phyloP scores from a whole-genome alignment of 2,888 invertebrate species.

The Cephus spinipes region DNA sequence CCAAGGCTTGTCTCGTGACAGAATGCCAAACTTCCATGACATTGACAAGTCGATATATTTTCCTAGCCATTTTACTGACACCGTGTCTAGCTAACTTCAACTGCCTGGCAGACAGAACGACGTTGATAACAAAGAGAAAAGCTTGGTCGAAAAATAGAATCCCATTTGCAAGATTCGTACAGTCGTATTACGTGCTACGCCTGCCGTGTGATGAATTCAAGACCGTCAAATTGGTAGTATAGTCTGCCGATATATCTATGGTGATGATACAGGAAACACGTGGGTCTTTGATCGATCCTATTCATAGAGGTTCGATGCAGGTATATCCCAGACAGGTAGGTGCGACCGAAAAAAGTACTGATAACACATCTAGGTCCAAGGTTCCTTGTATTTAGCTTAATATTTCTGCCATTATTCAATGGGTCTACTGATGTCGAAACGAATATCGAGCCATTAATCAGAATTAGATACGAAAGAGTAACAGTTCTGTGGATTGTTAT shows the following conservation, averaged over 20 bases:
- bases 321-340: neutral
- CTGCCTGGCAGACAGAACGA: neutral
- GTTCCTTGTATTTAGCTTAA: neutral
- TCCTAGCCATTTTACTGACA: neutral
- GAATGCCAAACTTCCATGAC: neutral
- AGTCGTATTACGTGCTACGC: neutral
- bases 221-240: neutral
- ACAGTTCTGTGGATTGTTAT: neutral
- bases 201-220: neutral
- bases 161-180: neutral
- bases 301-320: neutral
- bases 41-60: neutral
- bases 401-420: neutral
- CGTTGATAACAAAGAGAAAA: neutral
- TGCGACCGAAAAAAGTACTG: neutral
- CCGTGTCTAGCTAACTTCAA: neutral
- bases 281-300: neutral
- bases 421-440: neutral
- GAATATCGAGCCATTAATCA: conserved; percentile 22
- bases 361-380: neutral
- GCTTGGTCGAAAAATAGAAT: neutral
- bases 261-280: neutral
- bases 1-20: no score
- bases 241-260: neutral
- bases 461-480: conserved; percentile 18